Percentiles rank a stretch among this genome's conserved stretches.
phyloP scores from a whole-genome alignment of 2,113 vertebrate genomes.

The human (Homo sapiens) region DNA sequence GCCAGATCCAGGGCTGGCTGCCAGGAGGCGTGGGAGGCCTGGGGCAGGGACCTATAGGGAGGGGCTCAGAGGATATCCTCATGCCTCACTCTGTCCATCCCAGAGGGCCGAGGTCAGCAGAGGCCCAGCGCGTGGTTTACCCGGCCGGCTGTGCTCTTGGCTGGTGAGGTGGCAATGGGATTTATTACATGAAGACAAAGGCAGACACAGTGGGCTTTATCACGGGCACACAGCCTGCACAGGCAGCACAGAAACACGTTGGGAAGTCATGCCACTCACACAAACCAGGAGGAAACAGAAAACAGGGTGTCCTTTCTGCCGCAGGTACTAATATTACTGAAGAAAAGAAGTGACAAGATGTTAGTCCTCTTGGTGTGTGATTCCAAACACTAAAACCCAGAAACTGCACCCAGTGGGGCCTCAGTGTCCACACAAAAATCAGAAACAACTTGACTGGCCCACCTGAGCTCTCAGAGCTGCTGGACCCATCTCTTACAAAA shows the following conservation, averaged over 20 bases:
- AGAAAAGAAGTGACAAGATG: background rate
- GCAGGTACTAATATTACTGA: background rate
- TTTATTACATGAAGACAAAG: background rate
- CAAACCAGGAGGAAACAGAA: background rate
- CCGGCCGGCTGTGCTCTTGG: background rate
- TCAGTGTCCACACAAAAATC: fast-evolving
- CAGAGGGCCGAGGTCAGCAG: background rate
- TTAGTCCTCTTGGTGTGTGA: background rate
- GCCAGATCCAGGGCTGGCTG: background rate
- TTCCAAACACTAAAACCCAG: background rate
- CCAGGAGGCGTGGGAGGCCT: background rate
- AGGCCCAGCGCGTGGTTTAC: background rate
- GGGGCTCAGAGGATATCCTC: background rate
- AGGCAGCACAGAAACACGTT: background rate
- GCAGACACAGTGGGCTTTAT: background rate
- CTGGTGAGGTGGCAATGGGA: background rate
- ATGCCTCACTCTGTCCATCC: background rate
- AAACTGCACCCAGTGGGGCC: background rate
- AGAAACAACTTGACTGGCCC: fast-evolving
- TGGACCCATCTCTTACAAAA: background rate
- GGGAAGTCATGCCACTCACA: background rate
- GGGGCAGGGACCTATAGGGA: background rate
- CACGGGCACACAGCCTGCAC: fast-evolving
- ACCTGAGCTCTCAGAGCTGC: background rate
- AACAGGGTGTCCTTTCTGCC: background rate